Evolutionary conservation across 2,113 vertebrate species (phyloP).

Genomic region (Sinosuthora webbiana): DNA sequence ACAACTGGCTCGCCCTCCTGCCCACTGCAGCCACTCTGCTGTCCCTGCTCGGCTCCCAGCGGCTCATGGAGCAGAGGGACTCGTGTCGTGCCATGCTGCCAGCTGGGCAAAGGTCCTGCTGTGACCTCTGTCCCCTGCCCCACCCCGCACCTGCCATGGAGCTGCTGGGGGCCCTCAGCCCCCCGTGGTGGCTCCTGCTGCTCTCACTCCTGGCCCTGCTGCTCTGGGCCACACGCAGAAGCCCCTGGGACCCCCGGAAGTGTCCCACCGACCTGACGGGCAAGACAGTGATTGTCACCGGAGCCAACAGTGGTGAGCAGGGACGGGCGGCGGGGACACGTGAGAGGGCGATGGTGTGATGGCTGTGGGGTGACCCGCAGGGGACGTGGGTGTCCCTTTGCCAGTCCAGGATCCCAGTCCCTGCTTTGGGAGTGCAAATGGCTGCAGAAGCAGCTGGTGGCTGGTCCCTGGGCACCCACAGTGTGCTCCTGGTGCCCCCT

Average conservation of each 20-base stretch:
- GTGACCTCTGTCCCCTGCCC: neutral
- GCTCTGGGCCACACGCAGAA: conserved; percentile 35
- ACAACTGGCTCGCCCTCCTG: rapidly evolving
- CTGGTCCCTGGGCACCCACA: rapidly evolving
- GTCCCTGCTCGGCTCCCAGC: neutral
- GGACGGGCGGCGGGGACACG: rapidly evolving
- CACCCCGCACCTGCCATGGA: neutral
- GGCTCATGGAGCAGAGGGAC: no score
- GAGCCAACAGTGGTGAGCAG: conserved; percentile 82
- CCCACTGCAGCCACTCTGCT: neutral
- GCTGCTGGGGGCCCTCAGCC: neutral
- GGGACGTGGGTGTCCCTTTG: rapidly evolving
- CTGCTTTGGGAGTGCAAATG: rapidly evolving
- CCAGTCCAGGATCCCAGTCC: neutral
- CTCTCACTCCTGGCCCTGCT: conserved; percentile 57
- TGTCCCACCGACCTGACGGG: conserved; percentile 76
- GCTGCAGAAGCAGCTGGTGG: neutral
- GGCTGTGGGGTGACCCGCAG: neutral
- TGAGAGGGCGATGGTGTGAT: rapidly evolving
- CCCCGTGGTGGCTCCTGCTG: conserved; percentile 65
- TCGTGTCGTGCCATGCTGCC: rapidly evolving
- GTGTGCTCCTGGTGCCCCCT: rapidly evolving
- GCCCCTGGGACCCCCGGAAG: conserved; percentile 68
- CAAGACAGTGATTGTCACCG: conserved; percentile 85
- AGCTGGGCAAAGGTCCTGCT: neutral